Conservation (phyloP, 2,888 invertebrate genomes). For the Arrhopalites spinosus region DNA sequence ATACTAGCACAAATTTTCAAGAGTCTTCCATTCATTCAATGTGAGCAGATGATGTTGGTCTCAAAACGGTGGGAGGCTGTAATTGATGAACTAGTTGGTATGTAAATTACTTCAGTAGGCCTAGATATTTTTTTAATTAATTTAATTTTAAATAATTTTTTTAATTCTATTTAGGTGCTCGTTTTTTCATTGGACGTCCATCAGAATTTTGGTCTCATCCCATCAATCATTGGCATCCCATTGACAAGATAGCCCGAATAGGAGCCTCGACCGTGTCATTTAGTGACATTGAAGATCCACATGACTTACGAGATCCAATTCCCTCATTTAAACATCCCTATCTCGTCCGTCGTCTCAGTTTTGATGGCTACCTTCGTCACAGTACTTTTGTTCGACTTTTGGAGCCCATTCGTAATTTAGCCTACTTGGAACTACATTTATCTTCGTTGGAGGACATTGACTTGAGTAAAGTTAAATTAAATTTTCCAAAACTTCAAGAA, state of each 20-base stretch:
- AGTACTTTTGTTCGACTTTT: conserved; percentile 16
- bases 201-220: conserved; percentile 26
- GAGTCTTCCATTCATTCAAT: conserved; percentile 21
- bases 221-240: conserved; percentile 9
- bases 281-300: conserved; percentile 28
- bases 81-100: conserved; percentile 25
- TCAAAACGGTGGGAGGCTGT: conserved; percentile 17
- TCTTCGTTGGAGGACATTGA: conserved; percentile 26
- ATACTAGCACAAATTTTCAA: conserved; percentile 27
- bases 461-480: conserved; percentile 10
- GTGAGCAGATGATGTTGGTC: conserved; percentile 19
- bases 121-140: too few species aligned
- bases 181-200: conserved; percentile 28
- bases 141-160: too few species aligned
- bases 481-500: conserved; percentile 34
- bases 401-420: conserved; percentile 16
- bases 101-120: too few species aligned
- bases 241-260: conserved; percentile 18
- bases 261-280: conserved; percentile 31
- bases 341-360: conserved; percentile 28
- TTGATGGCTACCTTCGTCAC: conserved; percentile 27
- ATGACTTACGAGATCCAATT: neutral
- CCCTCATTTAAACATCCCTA: conserved; percentile 28
- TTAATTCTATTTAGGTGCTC: too few species aligned
- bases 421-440: conserved; percentile 32